Evolutionary conservation across 2,888 invertebrate species (phyloP).

Genomic region (Emmelina monodactyla): DNA sequence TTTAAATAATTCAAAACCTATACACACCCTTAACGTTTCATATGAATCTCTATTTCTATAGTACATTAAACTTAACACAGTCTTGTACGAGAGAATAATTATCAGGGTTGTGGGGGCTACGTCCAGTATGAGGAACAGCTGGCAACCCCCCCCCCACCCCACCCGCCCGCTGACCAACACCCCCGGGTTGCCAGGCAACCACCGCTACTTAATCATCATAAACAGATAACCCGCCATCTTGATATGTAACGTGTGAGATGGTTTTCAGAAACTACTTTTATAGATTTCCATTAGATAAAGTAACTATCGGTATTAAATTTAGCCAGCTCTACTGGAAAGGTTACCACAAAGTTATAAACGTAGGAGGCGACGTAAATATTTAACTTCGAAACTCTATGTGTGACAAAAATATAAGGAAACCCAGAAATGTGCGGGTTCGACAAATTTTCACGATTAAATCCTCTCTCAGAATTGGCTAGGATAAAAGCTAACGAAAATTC

Average conservation of each 20-base stretch:
- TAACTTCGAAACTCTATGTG: no score
- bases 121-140: constrained; percentile 51
- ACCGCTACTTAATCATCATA: constrained; percentile 60
- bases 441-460: background rate
- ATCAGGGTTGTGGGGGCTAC: constrained; percentile 39
- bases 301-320: no score
- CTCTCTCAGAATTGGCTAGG: constrained; percentile 19
- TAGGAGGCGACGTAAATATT: no score
- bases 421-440: background rate
- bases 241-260: constrained; percentile 18
- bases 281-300: no score
- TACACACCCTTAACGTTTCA: no score
- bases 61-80: constrained; percentile 51
- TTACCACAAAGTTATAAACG: no score
- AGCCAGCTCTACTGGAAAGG: no score
- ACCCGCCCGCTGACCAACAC: constrained; percentile 37
- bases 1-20: no score
- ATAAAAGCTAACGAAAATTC: constrained; percentile 23
- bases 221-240: constrained; percentile 54
- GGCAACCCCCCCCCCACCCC: constrained; percentile 24
- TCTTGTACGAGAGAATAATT: constrained; percentile 53
- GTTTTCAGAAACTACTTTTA: background rate
- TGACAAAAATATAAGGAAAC: no score
- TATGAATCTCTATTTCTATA: no score
- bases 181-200: constrained; percentile 57